These are phyloP conservation scores for Anthonomus grandis DNA, from an alignment of 1,140 invertebrate species.

Conservation along the genomic window DNA sequence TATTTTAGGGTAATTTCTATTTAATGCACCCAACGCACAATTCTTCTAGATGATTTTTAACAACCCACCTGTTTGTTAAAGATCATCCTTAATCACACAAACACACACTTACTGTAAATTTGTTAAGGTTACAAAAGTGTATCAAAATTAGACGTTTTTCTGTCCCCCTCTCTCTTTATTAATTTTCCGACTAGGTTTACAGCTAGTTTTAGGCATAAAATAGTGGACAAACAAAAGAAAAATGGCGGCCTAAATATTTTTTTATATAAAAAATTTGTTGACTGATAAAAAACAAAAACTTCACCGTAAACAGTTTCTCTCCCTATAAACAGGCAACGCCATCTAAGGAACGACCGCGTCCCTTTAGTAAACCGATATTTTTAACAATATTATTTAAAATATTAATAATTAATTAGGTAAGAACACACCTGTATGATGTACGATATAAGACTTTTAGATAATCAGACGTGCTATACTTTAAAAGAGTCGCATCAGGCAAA, in stretches of 20 bases:
- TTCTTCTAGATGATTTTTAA: background rate
- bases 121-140: background rate
- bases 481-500: background rate
- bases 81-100: background rate
- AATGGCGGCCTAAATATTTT: constrained; percentile 45
- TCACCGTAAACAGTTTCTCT: constrained; percentile 35
- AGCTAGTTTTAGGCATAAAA: constrained; percentile 16
- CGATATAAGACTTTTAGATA: constrained; percentile 34
- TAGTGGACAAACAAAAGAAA: too few species aligned
- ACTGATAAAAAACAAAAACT: constrained; percentile 40
- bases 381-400: constrained; percentile 2
- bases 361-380: constrained; percentile 12
- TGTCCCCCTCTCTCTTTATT: constrained; percentile 1
- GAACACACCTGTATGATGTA: constrained; percentile 28
- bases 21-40: constrained; percentile 39
- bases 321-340: constrained; percentile 28
- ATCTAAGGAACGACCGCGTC: constrained; percentile 8
- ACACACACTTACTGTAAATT: background rate
- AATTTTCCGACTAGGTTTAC: constrained; percentile 17
- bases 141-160: too few species aligned
- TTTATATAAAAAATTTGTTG: constrained; percentile 44
- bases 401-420: background rate
- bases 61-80: background rate
- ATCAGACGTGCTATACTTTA: constrained; percentile 31
- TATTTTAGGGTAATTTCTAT: constrained; percentile 35